Evolutionary conservation across 1,140 invertebrate species (phyloP).

Genomic region (Lucilia sericata): DNA sequence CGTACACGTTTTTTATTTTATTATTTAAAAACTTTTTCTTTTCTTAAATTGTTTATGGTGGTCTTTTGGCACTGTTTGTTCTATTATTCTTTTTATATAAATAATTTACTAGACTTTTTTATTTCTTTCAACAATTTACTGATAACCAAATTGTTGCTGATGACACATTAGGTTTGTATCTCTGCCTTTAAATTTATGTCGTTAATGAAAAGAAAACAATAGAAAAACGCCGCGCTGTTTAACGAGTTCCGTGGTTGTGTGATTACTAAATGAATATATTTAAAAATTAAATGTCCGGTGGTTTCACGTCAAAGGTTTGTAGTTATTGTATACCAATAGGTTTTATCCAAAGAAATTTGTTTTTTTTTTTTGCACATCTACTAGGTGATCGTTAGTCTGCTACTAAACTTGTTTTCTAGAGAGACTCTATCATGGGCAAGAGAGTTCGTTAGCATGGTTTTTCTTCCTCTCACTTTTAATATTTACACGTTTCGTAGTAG

Average conservation of each 20-base stretch:
- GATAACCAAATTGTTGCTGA: neutral
- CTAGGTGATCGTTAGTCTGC: neutral
- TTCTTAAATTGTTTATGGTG: neutral
- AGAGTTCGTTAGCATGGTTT: neutral
- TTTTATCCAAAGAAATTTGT: neutral
- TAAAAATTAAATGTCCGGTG: neutral
- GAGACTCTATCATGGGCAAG: too few relatives aligned
- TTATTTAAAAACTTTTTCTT: neutral
- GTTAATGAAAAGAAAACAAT: neutral
- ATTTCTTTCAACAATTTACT: neutral
- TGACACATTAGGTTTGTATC: neutral
- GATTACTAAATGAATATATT: neutral
- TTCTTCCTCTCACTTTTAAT: neutral
- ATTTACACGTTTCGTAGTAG: neutral
- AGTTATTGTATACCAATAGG: too few relatives aligned
- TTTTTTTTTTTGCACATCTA: neutral
- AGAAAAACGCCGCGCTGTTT: neutral
- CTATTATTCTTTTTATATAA: too few relatives aligned
- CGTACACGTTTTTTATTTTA: conserved; percentile 9
- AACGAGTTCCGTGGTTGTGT: neutral
- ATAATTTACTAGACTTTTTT: neutral
- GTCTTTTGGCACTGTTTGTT: neutral
- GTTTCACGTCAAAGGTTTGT: neutral
- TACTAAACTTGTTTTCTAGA: neutral
- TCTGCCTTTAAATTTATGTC: neutral